phyloP scores from a whole-genome alignment of 2,113 vertebrate species.

The Alaudala cheleensis region DNA sequence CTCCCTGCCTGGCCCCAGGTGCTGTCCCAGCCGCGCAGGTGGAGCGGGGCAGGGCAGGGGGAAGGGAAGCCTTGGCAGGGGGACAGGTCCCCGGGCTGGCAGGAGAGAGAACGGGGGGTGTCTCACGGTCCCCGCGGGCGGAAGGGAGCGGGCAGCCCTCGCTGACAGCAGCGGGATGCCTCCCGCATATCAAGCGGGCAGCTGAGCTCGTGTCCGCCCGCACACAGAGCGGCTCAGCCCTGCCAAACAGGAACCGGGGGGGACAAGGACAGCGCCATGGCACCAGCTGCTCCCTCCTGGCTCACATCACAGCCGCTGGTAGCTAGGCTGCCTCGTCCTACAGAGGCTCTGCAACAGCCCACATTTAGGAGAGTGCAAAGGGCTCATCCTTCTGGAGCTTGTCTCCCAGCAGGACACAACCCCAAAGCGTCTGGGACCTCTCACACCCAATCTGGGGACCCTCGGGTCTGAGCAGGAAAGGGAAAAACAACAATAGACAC shows the following conservation, averaged over 20 bases:
- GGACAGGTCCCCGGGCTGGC: neutral
- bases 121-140: rapidly evolving
- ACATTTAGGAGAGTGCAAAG: rapidly evolving
- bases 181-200: neutral
- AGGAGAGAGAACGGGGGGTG: neutral
- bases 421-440: neutral
- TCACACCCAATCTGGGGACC: neutral
- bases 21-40: neutral
- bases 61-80: constrained; percentile 2
- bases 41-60: neutral
- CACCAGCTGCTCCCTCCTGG: constrained; percentile 14
- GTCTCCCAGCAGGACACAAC: neutral
- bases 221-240: neutral
- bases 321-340: neutral
- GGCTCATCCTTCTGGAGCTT: neutral
- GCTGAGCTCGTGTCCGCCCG: neutral
- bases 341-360: neutral
- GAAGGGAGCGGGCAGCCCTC: neutral
- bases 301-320: rapidly evolving
- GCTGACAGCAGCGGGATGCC: neutral
- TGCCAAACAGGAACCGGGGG: constrained; percentile 8
- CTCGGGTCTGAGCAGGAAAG: neutral
- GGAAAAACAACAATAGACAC: neutral
- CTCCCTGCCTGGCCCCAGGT: neutral
- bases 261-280: neutral